Percentiles rank a stretch among this genome's conserved stretches.
phyloP scores from a whole-genome alignment of 1,140 invertebrate species.

The Babylonia areolata region DNA sequence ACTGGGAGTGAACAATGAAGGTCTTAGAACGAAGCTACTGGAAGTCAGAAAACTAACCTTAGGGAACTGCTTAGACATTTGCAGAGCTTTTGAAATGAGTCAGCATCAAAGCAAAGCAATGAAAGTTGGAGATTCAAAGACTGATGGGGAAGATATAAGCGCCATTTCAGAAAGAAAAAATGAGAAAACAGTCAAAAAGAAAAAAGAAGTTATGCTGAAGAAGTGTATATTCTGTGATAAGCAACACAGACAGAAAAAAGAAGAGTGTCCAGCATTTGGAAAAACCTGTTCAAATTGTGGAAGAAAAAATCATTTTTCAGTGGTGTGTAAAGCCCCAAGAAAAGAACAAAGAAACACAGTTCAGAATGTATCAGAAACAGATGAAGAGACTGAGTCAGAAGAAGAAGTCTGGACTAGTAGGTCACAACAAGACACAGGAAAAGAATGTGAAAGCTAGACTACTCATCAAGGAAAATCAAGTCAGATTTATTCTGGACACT shows the following conservation, averaged over 20 bases:
- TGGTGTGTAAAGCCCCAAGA: no score
- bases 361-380: no score
- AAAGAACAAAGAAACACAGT: no score
- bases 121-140: background rate
- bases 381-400: no score
- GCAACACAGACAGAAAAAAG: background rate
- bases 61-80: background rate
- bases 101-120: background rate
- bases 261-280: no score
- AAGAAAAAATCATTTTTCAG: no score
- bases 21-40: background rate
- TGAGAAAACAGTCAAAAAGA: background rate
- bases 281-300: no score
- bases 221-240: background rate
- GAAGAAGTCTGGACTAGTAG: no score
- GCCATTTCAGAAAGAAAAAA: background rate
- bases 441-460: no score
- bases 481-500: no score
- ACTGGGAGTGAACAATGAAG: background rate
- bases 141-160: background rate
- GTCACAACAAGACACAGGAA: no score
- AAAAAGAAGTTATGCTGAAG: background rate
- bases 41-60: background rate
- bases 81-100: conserved; percentile 1
- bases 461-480: no score